These are phyloP conservation scores for Cyphomyrmex costatus DNA, from an alignment of 1,140 invertebrate genomes.

Conservation along the genomic window DNA sequence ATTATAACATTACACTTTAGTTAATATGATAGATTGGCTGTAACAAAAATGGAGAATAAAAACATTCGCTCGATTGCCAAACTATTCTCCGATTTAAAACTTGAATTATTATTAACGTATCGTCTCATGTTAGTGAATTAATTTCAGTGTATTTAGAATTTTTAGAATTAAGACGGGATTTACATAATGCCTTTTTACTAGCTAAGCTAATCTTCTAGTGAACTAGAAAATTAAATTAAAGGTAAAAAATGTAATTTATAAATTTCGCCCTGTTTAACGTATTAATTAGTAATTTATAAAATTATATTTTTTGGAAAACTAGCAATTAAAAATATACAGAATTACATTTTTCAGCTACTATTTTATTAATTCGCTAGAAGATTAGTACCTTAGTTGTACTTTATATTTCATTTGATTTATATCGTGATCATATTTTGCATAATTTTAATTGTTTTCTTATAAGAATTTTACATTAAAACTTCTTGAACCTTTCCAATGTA, in stretches of 20 bases:
- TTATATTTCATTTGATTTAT: not conserved
- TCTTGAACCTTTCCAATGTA: not conserved
- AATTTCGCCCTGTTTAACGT: no score
- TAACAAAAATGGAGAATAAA: constrained; percentile 4
- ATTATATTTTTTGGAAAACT: no score
- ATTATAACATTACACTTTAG: constrained; percentile 6
- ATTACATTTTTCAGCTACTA: no score
- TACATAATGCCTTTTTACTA: no score
- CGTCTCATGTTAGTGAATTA: not conserved
- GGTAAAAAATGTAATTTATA: no score
- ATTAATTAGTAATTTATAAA: no score
- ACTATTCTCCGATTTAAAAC: not conserved
- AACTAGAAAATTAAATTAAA: no score
- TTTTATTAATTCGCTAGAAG: no score
- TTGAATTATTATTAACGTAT: not conserved
- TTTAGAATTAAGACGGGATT: not conserved
- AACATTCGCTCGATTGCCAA: not conserved
- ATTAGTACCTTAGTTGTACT: not conserved
- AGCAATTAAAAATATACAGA: no score
- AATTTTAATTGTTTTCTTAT: not conserved
- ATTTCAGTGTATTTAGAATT: not conserved
- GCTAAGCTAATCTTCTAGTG: no score
- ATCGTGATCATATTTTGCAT: not conserved
- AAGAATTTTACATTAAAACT: not conserved
- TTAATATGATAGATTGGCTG: not conserved